Base-by-base conservation (phyloP, 2,888 invertebrate species). In the Drosophila rellima region DNA sequence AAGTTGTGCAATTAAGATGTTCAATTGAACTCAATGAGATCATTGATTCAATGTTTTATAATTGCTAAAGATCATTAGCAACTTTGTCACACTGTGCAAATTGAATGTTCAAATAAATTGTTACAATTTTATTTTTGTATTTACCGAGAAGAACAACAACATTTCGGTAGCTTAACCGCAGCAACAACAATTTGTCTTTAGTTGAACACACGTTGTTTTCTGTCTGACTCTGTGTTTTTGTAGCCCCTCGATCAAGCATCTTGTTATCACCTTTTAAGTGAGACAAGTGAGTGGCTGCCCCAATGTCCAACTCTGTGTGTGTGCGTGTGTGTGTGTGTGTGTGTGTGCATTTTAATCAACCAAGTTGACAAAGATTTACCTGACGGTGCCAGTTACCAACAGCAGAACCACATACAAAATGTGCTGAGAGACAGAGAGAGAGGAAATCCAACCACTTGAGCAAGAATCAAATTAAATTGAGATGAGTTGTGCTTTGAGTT, bases 251-350 rank as follows among this genome's bases (percentile, higher is more conserved):
- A 67, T 70, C 78, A 72, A 86, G 84, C 84, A 83, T 73, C 81
- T 79, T 84, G 85, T 88, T 84, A 82, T 86, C 87, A 80, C 88
- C 90, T 86, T 90, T 82, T 86, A 89, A 88, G 90, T 81, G 82
- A 72, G 85, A 84, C 77, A 88, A 74, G 88, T 85, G 82, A 85
- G 88, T 85, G 88, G 76, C 64, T 71, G 64, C 61, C 70, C 62
- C 74, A 42, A 51, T 54, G 63, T 55, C 47, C 50, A 35, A 31
- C 23, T 44, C 26, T 55, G 18, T 51, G 20, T 54, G 10, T 57
- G 31, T 55, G 18, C 47, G 20, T 54, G 10, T 57, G 13, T 52
- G 20, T 48, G 13, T 13, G 15, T 29, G n/a, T 55, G 45, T 59
- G n/a, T 54, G 17, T 72, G 47, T 68, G 45, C 37, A 60, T 68